Evolutionary conservation across 2,888 invertebrate genomes (phyloP).

Genomic region (Thelaira solivaga): DNA sequence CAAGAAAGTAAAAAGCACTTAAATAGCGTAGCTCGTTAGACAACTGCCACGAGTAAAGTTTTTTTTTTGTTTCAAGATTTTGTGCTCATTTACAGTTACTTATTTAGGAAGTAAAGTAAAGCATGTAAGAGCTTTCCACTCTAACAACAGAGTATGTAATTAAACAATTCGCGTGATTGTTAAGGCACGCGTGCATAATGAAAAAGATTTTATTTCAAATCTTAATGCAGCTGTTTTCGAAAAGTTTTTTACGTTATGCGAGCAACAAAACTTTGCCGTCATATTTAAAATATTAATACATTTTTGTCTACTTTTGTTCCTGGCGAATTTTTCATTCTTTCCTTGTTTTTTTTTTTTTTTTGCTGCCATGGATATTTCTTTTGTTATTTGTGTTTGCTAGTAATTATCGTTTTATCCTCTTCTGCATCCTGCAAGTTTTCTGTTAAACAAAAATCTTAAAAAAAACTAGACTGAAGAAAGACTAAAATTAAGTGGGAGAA

Average conservation of each 20-base stretch:
- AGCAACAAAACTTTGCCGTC: constrained; percentile 5
- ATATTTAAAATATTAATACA: constrained; percentile 7
- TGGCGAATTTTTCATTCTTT: no score
- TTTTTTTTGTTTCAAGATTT: constrained; percentile 33
- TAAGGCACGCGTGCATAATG: constrained; percentile 40
- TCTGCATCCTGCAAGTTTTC: background rate
- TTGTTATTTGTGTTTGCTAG: constrained; percentile 6
- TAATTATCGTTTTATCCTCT: constrained; percentile 50
- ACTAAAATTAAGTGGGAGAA: background rate
- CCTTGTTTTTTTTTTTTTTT: background rate
- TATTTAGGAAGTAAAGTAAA: background rate
- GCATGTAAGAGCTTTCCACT: background rate
- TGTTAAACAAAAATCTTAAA: constrained; percentile 16
- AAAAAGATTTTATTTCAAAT: constrained; percentile 22
- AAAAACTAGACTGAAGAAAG: background rate
- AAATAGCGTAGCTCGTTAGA: background rate
- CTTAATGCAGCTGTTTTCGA: constrained; percentile 20
- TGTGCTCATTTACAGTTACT: constrained; percentile 8
- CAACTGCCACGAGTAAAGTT: constrained; percentile 12
- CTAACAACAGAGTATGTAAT: constrained; percentile 46
- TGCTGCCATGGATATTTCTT: background rate
- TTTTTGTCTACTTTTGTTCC: background rate
- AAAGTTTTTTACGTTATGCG: constrained; percentile 3
- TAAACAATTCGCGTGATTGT: constrained; percentile 52
- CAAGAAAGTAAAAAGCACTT: constrained; percentile 2